These are phyloP conservation scores for Paedocypris sp. DNA, from an alignment of 2,113 vertebrate species.

Conservation along the genomic window DNA sequence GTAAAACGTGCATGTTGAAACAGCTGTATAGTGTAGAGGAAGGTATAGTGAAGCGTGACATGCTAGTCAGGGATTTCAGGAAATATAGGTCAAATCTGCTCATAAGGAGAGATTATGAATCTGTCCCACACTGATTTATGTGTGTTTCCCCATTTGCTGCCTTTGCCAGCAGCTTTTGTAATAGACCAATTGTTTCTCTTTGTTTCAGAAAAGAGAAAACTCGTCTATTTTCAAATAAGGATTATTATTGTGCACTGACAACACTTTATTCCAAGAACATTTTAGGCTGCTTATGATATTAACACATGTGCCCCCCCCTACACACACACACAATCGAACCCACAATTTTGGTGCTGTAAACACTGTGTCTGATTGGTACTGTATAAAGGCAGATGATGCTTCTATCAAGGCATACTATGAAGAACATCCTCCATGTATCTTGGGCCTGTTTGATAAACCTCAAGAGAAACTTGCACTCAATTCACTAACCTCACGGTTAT, in stretches of 20 bases:
- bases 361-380: no score
- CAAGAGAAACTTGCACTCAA: neutral
- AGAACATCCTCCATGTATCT: no score
- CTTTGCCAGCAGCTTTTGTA: neutral
- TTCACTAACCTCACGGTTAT: conserved; percentile 1
- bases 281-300: neutral
- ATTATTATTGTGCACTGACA: no score
- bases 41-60: conserved; percentile 12
- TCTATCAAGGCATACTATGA: no score
- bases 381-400: no score
- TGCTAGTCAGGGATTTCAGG: neutral
- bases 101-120: conserved; percentile 6
- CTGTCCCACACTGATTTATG: neutral
- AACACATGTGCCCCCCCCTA: neutral
- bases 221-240: no score
- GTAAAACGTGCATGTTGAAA: neutral
- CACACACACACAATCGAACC: no score
- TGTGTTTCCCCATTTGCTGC: neutral
- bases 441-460: neutral
- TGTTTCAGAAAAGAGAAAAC: no score
- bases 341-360: no score
- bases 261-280: no score
- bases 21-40: neutral
- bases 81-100: conserved; percentile 22
- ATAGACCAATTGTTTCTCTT: conserved; percentile 5